phyloP scores from a whole-genome alignment of 2,797 vertebrate genomes.

The Hippocampus kuda region DNA sequence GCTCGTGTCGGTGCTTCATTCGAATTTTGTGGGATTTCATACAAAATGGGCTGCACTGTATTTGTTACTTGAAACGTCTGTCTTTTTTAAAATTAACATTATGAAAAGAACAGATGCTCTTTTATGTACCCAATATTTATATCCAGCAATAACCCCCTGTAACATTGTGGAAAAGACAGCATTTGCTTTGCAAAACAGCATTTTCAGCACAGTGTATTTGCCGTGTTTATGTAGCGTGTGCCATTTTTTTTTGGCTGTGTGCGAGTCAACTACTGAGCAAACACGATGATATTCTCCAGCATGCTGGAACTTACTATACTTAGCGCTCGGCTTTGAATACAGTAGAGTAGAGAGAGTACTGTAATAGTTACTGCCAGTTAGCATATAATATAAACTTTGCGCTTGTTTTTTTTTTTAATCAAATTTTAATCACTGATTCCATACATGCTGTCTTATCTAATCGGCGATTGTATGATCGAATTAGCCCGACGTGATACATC shows the following conservation, averaged over 20 bases:
- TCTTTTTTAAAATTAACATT: not conserved
- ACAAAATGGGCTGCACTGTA: not conserved
- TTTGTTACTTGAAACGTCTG: conserved; percentile 2
- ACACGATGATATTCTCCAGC: not conserved
- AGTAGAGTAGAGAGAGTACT: not conserved
- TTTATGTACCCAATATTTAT: not conserved
- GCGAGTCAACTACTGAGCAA: not conserved
- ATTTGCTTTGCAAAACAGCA: not conserved
- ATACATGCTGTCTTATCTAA: conserved; percentile 10
- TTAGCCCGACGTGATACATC: not conserved
- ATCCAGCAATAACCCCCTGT: not conserved
- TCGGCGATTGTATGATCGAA: conserved; percentile 9
- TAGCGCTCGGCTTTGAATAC: not conserved
- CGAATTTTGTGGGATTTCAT: not conserved
- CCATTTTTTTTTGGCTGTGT: not conserved
- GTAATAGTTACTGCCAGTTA: not conserved
- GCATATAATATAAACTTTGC: not conserved
- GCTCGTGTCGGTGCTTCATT: not conserved
- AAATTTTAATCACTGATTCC: conserved; percentile 5
- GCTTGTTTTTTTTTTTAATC: not conserved
- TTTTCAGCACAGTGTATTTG: not conserved
- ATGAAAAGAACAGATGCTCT: not conserved
- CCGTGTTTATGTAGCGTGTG: not conserved
- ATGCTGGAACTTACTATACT: not conserved
- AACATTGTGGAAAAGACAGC: not conserved